Percentiles rank a stretch among this genome's conserved stretches.
Evolutionary conservation across 2,888 invertebrate genomes (phyloP).

Genomic region (Acleris laterana): DNA sequence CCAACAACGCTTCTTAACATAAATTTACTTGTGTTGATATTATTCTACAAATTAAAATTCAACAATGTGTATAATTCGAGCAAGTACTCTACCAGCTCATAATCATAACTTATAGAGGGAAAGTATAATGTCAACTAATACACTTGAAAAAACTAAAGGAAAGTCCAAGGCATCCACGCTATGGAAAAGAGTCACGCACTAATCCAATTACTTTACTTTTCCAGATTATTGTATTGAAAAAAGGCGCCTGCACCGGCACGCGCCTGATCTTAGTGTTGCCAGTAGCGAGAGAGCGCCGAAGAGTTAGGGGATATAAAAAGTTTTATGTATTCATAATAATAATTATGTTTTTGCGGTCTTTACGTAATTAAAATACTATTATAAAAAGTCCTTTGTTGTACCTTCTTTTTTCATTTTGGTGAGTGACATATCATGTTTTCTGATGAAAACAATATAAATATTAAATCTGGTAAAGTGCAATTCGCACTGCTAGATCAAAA

Average conservation of each 20-base stretch:
- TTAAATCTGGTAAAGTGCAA: no score
- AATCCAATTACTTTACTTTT: conserved; percentile 33
- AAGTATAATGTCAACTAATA: not conserved
- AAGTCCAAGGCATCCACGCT: conserved; percentile 22
- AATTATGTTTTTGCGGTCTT: no score
- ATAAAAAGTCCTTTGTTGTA: no score
- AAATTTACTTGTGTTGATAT: no score
- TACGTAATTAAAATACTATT: no score
- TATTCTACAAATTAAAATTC: not conserved
- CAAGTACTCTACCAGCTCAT: not conserved
- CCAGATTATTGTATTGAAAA: conserved; percentile 29
- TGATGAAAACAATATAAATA: no score
- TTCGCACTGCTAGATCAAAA: no score
- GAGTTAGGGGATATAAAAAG: no score
- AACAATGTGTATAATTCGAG: not conserved
- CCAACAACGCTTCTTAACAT: no score
- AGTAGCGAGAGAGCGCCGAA: not conserved
- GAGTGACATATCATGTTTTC: no score
- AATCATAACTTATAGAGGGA: not conserved
- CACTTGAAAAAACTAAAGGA: conserved; percentile 26
- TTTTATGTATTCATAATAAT: no score
- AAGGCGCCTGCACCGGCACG: conserved; percentile 28
- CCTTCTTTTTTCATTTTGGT: no score
- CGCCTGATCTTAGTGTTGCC: conserved; percentile 13
- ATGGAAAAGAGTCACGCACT: conserved; percentile 28